phyloP scores from a whole-genome alignment of 2,888 invertebrate genomes.

The Ornithoptera priamus region DNA sequence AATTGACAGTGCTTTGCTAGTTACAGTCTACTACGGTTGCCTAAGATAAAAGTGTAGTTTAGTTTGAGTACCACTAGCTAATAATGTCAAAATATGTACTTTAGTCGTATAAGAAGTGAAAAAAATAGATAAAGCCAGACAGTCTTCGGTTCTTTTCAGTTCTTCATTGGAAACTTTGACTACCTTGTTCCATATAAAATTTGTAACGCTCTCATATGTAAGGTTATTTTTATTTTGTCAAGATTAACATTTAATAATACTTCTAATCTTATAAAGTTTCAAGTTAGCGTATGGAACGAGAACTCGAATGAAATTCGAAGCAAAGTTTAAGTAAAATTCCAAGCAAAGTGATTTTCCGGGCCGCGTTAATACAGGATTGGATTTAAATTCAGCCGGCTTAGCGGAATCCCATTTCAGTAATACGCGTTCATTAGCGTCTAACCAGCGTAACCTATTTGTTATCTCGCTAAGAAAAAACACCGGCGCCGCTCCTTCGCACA shows the following conservation, averaged over 20 bases:
- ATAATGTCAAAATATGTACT: no score
- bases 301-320: conserved; percentile 2
- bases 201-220: neutral
- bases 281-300: neutral
- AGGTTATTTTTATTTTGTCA: neutral
- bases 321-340: conserved; percentile 6
- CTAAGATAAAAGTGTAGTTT: no score
- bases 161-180: neutral
- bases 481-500: conserved; percentile 29
- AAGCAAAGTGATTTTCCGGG: conserved; percentile 28
- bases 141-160: no score
- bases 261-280: neutral
- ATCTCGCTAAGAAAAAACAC: conserved; percentile 52
- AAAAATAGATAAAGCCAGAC: no score
- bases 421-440: conserved; percentile 60
- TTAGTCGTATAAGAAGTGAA: no score
- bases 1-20: no score
- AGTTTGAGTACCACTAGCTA: no score
- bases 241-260: neutral
- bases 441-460: conserved; percentile 64
- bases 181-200: neutral
- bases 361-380: conserved; percentile 59
- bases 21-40: no score
- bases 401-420: conserved; percentile 59
- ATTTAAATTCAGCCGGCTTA: conserved; percentile 65